Base-by-base conservation (phyloP, 2,113 vertebrate species). In the Dipodomys spectabilis region DNA sequence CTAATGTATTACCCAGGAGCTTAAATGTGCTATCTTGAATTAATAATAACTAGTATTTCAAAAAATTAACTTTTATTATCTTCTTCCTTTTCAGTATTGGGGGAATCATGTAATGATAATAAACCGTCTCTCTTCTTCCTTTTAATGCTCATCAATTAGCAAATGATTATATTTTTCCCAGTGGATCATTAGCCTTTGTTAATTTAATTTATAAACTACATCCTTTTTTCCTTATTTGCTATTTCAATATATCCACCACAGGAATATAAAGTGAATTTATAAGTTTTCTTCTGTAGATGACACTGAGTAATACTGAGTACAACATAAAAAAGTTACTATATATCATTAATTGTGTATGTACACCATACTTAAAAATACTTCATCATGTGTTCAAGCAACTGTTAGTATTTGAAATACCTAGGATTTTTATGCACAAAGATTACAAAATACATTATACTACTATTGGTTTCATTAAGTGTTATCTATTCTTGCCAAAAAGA, bases 401-500 rank as follows among this genome's bases (percentile, higher is more conserved):
- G 27, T n/a, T 1, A 87, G 44, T n/a, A 73, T 18, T 77, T 27
- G 44, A 92, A 86, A 74, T 15, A 83, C 20, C 81, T 5, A 74
- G 7, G 72, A 91, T 89, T 16, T 9, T 0, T 0, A 74, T 94
- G 86, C 53, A 89, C 95, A 18, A 71, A n/a, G 82, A 78, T 35
- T 85, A 77, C 75, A 71, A 91, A 85, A 92, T 0, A 0, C 22
- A 32, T 91, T 77, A 30, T 65, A 81, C 82, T 93, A 80, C 75
- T 72, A 73, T 80, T 93, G 68, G 0, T 68, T 77, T 95, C 90
- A 96, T 73, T 94, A 93, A 95, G 57, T 75, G 60, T 92, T 86
- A 83, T 65, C 79, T 77, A 64, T 80, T 90, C 92, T 97, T 98
- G 93, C 95, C 92, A 94, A 93, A 94, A 96, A 97, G 95, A 98